These are phyloP conservation scores for Lithosia quadra DNA, from an alignment of 2,888 invertebrate species.

Conservation along the genomic window DNA sequence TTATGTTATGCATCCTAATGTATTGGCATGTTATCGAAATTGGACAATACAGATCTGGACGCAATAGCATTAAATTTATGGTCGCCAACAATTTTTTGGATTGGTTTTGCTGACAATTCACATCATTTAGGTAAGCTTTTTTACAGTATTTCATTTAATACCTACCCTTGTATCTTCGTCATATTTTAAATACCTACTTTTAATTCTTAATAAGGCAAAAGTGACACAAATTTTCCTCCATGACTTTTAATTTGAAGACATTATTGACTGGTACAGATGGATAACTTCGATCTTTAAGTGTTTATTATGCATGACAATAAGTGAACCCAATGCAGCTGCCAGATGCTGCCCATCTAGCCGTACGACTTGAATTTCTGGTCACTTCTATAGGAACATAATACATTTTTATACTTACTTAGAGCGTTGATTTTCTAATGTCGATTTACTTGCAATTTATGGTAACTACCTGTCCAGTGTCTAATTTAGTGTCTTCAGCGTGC, in stretches of 20 bases:
- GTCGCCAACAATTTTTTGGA: constrained; percentile 22
- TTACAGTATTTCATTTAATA: too few relatives aligned
- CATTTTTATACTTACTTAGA: too few relatives aligned
- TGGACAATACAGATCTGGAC: constrained; percentile 28
- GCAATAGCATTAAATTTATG: constrained; percentile 32
- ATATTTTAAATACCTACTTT: too few relatives aligned
- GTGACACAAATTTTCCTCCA: background rate
- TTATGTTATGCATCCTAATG: constrained; percentile 23
- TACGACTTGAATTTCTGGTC: too few relatives aligned
- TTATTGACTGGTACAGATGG: too few relatives aligned
- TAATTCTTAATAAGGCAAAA: background rate
- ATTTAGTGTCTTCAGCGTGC: background rate
- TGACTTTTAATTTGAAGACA: background rate
- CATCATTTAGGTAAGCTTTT: background rate
- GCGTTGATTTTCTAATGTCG: background rate
- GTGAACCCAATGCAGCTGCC: too few relatives aligned
- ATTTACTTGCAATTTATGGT: background rate
- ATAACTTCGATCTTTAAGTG: too few relatives aligned
- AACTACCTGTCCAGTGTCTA: background rate
- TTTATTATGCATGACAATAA: too few relatives aligned
- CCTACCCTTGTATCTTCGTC: too few relatives aligned
- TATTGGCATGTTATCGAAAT: constrained; percentile 42
- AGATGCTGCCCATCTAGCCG: too few relatives aligned
- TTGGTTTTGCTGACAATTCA: constrained; percentile 15
- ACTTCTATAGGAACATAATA: too few relatives aligned